These are phyloP conservation scores for Achlya flavicornis DNA, from an alignment of 2,888 invertebrate genomes.

Conservation along the genomic window DNA sequence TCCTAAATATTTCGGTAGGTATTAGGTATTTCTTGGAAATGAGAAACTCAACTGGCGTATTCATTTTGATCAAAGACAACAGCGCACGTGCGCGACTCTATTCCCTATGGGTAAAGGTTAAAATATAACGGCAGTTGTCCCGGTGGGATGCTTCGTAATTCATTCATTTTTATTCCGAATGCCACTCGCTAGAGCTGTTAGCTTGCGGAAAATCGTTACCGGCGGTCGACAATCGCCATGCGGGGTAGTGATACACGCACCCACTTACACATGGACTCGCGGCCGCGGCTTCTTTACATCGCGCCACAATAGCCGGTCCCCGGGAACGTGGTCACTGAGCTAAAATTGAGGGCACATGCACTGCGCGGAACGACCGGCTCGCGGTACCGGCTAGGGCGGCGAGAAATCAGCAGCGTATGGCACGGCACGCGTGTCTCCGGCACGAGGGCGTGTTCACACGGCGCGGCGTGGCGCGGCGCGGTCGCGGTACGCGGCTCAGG, in stretches of 20 bases:
- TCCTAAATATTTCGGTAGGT: slow-evolving; percentile 44
- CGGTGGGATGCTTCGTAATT: slow-evolving; percentile 60
- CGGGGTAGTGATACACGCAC: slow-evolving; percentile 64
- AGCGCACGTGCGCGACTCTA: slow-evolving; percentile 74
- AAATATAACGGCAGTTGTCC: slow-evolving; percentile 58
- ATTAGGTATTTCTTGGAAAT: slow-evolving; percentile 45
- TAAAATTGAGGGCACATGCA: slow-evolving; percentile 83
- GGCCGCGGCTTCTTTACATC: slow-evolving; percentile 79
- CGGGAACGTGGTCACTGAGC: slow-evolving; percentile 85
- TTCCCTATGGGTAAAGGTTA: slow-evolving; percentile 66
- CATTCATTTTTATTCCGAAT: slow-evolving; percentile 69
- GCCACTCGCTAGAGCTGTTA: slow-evolving; percentile 54
- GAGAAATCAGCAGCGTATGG: slow-evolving; percentile 23
- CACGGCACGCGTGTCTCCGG: slow-evolving; percentile 27
- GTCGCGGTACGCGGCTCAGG: slow-evolving; percentile 44
- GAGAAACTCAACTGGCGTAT: slow-evolving; percentile 50
- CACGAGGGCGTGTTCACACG: slow-evolving; percentile 52
- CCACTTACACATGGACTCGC: slow-evolving; percentile 81
- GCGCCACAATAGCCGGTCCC: slow-evolving; percentile 88
- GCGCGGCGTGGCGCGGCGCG: slow-evolving; percentile 30
- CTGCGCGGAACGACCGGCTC: slow-evolving; percentile 68
- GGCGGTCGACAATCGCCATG: slow-evolving; percentile 60
- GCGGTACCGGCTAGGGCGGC: slow-evolving; percentile 32
- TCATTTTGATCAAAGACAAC: slow-evolving; percentile 57
- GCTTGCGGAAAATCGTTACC: slow-evolving; percentile 67